A percentile compares a stretch with the other conserved stretches of the same genome.
Conservation (phyloP, 1,140 invertebrate species). For the Neuroterus valhalla region DNA sequence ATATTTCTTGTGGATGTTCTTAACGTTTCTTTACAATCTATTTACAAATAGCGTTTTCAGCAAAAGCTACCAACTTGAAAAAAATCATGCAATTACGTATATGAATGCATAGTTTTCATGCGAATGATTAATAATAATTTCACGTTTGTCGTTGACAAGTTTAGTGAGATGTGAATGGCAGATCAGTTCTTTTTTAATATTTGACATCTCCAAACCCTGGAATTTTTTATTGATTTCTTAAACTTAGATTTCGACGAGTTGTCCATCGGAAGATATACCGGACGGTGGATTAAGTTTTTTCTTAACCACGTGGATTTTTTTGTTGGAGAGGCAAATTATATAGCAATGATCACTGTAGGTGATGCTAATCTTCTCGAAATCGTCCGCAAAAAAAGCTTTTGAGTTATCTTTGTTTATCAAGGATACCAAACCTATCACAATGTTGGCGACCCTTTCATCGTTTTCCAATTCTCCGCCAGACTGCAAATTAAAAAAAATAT, state of each 20-base stretch:
- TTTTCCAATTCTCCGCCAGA: slow-evolving; percentile 92
- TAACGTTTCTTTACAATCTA: too few species aligned
- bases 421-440: slow-evolving; percentile 78
- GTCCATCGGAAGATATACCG: slow-evolving; percentile 39
- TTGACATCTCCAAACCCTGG: too few species aligned
- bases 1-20: too few species aligned
- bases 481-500: slow-evolving; percentile 70
- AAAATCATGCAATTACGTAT: too few species aligned
- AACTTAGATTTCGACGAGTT: slow-evolving; percentile 57
- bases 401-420: slow-evolving; percentile 78
- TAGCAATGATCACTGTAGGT: slow-evolving; percentile 88
- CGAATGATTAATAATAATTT: too few species aligned
- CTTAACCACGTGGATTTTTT: slow-evolving; percentile 88
- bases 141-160: too few species aligned
- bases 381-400: slow-evolving; percentile 79
- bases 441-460: slow-evolving; percentile 86
- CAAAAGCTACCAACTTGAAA: too few species aligned
- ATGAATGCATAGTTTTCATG: too few species aligned
- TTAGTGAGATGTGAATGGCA: too few species aligned
- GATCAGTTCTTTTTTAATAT: too few species aligned
- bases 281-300: slow-evolving; percentile 59
- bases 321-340: slow-evolving; percentile 89
- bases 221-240: not conserved
- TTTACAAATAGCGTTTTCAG: too few species aligned
- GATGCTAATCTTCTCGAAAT: slow-evolving; percentile 88